A percentile compares a stretch with the other conserved stretches of the same genome.
Evolutionary conservation across 2,888 invertebrate genomes (phyloP).

Genomic region (Clostera curtula): DNA sequence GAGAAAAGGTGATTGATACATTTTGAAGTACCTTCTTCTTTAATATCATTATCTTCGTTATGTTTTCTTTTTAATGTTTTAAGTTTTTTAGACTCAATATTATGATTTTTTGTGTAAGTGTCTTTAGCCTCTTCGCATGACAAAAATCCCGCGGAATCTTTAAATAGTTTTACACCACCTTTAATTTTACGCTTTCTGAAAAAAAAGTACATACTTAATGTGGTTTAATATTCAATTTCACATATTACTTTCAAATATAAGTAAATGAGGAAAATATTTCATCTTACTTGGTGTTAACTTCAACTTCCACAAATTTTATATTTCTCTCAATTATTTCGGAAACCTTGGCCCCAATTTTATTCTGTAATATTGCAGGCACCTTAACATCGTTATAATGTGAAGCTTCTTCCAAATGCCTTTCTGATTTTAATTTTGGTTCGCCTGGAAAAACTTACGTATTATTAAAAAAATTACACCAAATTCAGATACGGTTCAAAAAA

Average conservation of each 20-base stretch:
- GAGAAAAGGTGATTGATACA: not conserved
- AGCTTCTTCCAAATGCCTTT: conserved; percentile 52
- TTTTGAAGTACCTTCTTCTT: conserved; percentile 39
- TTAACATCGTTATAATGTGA: conserved; percentile 71
- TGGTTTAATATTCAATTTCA: no score
- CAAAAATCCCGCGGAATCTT: conserved; percentile 48
- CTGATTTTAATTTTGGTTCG: conserved; percentile 37
- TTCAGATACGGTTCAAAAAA: not conserved
- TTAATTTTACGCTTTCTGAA: conserved; percentile 49
- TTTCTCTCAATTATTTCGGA: conserved; percentile 59
- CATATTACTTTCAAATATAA: not conserved
- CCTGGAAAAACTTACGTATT: conserved; percentile 13
- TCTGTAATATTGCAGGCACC: conserved; percentile 69
- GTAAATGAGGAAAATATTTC: not conserved
- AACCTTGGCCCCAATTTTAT: conserved; percentile 64
- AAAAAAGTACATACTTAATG: conserved; percentile 2
- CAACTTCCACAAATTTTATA: conserved; percentile 53
- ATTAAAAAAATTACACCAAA: not conserved
- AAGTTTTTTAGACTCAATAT: conserved; percentile 41
- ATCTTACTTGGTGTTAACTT: conserved; percentile 38
- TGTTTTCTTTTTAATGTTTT: conserved; percentile 33
- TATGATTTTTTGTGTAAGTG: conserved; percentile 45
- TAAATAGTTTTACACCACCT: conserved; percentile 67
- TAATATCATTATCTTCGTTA: conserved; percentile 19
- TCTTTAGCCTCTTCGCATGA: conserved; percentile 48